Base-by-base conservation (phyloP, 2,797 vertebrate genomes). In the Ptychadena robeensis region DNA sequence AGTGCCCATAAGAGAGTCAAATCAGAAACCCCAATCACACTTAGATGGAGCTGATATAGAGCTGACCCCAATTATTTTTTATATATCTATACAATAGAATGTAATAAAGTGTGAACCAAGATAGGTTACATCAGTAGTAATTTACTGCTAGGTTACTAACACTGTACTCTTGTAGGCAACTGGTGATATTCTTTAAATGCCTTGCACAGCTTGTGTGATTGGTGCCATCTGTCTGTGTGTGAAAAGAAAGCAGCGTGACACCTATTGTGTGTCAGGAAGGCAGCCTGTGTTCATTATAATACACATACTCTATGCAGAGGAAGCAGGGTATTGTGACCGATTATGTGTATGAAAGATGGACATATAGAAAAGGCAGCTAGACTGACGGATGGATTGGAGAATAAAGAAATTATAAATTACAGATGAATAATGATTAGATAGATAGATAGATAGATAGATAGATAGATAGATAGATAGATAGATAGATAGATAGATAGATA, bases 391-490 rank as follows among this genome's bases (percentile, higher is more conserved):
- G n/a, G n/a, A n/a, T n/a, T n/a, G n/a, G n/a, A n/a, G n/a, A n/a
- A n/a, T n/a, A n/a, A n/a, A n/a, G n/a, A n/a, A n/a, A n/a, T n/a
- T n/a, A n/a, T n/a, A n/a, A n/a, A n/a, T n/a, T n/a, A n/a, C n/a
- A 22, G 15, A 48, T 44, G 44, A 48, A 1, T 9, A n/a, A 0
- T 27, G 27, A n/a, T 1, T 9, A 1, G 57, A 11, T 27, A 27
- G n/a, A 61, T 59, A 8, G 59, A 63, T 63, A 63, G 59, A 63
- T 28, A 63, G 22, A 63, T 68, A 68, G 32, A 68, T 25, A 68
- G 35, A 44, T 28, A 44, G 37, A 44, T 38, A 37, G 67, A 48
- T 31, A 31, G 40, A 72, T 72, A 6, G 40, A 72, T 72, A 57
- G 48, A 57, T 57, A 73, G 48, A 25, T 32, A 72, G 15, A 72